Evolutionary conservation across 2,888 invertebrate species (phyloP).

Genomic region (Augiades crinisus): DNA sequence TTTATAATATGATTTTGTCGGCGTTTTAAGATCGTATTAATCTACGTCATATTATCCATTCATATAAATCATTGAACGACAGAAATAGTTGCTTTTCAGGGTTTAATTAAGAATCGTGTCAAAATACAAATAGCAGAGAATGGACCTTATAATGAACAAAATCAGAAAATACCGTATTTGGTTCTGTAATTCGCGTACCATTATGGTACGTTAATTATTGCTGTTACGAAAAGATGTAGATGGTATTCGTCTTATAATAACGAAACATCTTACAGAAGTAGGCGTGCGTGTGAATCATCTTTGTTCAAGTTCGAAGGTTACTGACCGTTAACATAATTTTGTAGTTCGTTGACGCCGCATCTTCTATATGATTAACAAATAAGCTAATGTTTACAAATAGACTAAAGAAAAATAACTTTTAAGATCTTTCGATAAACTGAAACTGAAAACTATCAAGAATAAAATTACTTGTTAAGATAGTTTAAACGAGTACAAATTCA

Average conservation of each 20-base stretch:
- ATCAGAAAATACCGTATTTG: constrained; percentile 19
- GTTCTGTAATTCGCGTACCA: constrained; percentile 8
- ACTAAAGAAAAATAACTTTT: no score
- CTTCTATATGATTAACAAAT: not conserved
- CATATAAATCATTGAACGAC: constrained; percentile 2
- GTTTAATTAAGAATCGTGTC: constrained; percentile 2
- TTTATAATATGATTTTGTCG: not conserved
- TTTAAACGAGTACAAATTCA: no score
- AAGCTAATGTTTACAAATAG: no score
- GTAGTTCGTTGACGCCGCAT: constrained; percentile 7
- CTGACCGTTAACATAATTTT: constrained; percentile 8
- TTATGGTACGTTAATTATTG: constrained; percentile 10
- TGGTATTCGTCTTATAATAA: not conserved
- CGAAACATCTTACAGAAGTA: not conserved
- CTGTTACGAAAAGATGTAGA: not conserved
- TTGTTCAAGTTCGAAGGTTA: constrained; percentile 18
- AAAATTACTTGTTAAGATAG: no score
- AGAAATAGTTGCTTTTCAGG: not conserved
- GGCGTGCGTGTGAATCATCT: constrained; percentile 20
- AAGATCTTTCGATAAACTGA: no score
- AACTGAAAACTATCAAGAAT: no score
- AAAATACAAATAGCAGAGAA: not conserved
- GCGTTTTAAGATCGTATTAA: no score
- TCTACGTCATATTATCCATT: constrained; percentile 1
- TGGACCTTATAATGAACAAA: constrained; percentile 5